Base-by-base conservation (phyloP, 2,797 vertebrate genomes). In the Acestrorhynchus altus region DNA sequence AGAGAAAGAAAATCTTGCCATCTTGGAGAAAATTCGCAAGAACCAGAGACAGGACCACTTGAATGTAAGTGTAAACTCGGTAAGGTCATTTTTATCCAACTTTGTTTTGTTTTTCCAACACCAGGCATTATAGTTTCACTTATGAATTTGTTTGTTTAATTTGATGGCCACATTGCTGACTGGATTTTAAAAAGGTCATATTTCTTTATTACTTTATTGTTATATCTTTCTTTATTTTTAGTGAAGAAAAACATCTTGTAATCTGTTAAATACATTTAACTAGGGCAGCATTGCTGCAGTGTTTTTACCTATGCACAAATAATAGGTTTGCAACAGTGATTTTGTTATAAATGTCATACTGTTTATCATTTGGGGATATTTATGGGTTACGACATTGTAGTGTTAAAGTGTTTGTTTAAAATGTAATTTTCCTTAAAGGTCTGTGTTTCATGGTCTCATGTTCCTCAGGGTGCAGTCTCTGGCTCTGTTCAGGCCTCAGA, bases 41-140 rank as follows among this genome's bases (percentile, higher is more conserved):
- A 99, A 96, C 94, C 98, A 99, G 94, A 95, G 98, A 83, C 96
- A 99, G 93, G 97, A 98, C 90, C 97, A 98, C 90, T 93, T 99
- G 88, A 99, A 98, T 86, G 97, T 98, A 92, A 95, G 97, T 92
- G 89, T 89, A 78, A 0, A 80, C 83, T 85, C 57, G 64, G 77
- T 79, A 54, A 87, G 81, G 78, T 82, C 66, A 78, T 61, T 69
- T 52, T 85, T 81, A 22, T 84, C 46, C 51, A 26, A 78, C 39
- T 79, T 68, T 44, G 52, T 77, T 54, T 60, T 65, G 66, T 67
- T 65, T 64, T 64, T 39, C 18, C 1, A 26, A 7, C 1, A 12
- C 35, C 18, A 61, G 18, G 8, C 8, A n/a, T n/a, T n/a, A n/a
- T n/a, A 35, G 6, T 16, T 61, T 49, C 12, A 49, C 8, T 42